Conservation (phyloP, 2,888 invertebrate species). For the Hirtodrosophila duncani region DNA sequence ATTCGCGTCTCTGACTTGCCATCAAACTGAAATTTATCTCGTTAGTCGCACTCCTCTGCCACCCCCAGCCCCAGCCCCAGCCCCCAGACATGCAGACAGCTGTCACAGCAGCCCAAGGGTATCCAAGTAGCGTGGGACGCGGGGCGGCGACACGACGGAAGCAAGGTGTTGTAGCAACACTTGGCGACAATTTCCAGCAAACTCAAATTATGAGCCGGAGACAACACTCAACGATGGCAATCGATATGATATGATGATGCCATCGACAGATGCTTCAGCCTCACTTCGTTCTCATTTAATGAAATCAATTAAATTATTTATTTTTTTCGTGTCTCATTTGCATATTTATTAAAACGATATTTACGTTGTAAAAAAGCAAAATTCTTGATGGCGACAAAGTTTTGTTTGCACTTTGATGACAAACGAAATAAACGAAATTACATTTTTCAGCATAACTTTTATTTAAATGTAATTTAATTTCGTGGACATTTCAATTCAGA, state of each 20-base stretch:
- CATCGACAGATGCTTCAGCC: conserved; percentile 55
- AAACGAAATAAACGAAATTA: no score
- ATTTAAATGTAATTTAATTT: no score
- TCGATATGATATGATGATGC: conserved; percentile 40
- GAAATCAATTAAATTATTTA: conserved; percentile 69
- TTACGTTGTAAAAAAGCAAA: neutral
- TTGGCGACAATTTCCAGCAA: conserved; percentile 66
- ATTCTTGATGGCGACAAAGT: no score
- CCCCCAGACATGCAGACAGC: conserved; percentile 44
- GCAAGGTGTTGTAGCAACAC: conserved; percentile 54
- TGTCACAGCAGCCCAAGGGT: conserved; percentile 47
- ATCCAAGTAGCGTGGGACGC: neutral
- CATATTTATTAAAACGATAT: conserved; percentile 55
- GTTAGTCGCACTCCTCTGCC: conserved; percentile 51
- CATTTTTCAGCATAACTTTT: no score
- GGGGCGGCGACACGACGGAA: conserved; percentile 15
- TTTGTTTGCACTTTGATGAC: no score
- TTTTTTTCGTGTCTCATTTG: conserved; percentile 44
- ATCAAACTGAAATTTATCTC: conserved; percentile 69
- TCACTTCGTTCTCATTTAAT: conserved; percentile 41
- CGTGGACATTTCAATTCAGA: no score
- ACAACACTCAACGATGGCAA: conserved; percentile 18
- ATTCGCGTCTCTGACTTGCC: conserved; percentile 39
- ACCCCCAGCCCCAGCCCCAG: conserved; percentile 26
- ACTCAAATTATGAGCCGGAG: conserved; percentile 53